Evolutionary conservation across 2,888 invertebrate genomes (phyloP).

Genomic region (Hirtodrosophila histrioides): DNA sequence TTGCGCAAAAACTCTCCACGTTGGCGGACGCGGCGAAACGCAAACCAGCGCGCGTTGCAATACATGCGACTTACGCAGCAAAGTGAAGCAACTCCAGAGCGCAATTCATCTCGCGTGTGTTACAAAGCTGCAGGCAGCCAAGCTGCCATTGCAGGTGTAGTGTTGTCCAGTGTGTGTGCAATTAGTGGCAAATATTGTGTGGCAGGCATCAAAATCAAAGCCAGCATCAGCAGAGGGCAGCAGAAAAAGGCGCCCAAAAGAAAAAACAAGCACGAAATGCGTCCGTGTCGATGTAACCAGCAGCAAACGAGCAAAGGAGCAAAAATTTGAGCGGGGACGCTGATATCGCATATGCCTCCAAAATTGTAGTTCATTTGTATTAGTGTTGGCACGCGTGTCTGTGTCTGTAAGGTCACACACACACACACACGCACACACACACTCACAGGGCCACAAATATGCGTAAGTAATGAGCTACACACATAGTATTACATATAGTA

Average conservation of each 20-base stretch:
- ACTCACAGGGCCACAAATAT: slow-evolving; percentile 25
- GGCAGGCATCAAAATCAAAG: slow-evolving; percentile 35
- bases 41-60: slow-evolving; percentile 14
- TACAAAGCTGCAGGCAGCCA: slow-evolving; percentile 30
- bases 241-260: slow-evolving; percentile 13
- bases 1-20: slow-evolving; percentile 74
- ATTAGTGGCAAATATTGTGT: slow-evolving; percentile 34
- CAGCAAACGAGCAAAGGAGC: slow-evolving; percentile 26
- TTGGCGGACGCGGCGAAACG: slow-evolving; percentile 47
- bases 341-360: slow-evolving; percentile 41
- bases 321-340: slow-evolving; percentile 25
- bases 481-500: no score
- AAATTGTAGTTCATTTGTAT: slow-evolving; percentile 44
- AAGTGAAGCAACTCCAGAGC: slow-evolving; percentile 4
- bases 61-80: slow-evolving; percentile 1
- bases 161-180: slow-evolving; percentile 19
- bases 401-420: slow-evolving; percentile 43
- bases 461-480: slow-evolving; percentile 46
- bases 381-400: slow-evolving; percentile 41
- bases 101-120: slow-evolving; percentile 66
- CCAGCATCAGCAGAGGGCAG: slow-evolving; percentile 18
- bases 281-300: slow-evolving; percentile 47
- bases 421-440: slow-evolving; percentile 19
- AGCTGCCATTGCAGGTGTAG: slow-evolving; percentile 19
- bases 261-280: slow-evolving; percentile 31